Evolutionary conservation across 1,140 invertebrate genomes (phyloP).

Genomic region (Zaprionus tsacasi): DNA sequence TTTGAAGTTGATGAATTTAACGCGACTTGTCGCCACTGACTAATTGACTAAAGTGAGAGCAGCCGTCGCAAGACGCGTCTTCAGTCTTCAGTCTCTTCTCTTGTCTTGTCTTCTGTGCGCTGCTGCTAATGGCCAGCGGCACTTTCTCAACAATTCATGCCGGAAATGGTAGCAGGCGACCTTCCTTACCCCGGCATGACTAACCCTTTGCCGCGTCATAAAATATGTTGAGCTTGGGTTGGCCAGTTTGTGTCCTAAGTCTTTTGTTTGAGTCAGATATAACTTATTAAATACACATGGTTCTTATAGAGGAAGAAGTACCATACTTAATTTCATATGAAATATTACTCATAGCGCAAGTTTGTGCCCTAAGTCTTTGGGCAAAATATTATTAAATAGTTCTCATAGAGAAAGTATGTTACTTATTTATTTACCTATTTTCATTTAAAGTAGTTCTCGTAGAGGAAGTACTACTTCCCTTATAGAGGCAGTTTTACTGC

Average conservation of each 20-base stretch:
- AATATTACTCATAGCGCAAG: too few relatives aligned
- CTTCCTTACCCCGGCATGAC: constrained; percentile 22
- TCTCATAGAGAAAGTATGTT: too few relatives aligned
- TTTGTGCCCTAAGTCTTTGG: too few relatives aligned
- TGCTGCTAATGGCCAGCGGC: constrained; percentile 22
- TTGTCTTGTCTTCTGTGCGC: not conserved
- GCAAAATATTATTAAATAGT: too few relatives aligned
- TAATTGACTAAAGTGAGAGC: constrained; percentile 70
- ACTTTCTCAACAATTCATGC: constrained; percentile 56
- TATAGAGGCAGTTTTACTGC: too few relatives aligned
- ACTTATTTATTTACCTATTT: too few relatives aligned
- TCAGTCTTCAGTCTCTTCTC: not conserved
- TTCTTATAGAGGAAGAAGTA: constrained; percentile 3
- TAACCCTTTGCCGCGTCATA: not conserved
- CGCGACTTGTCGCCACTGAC: constrained; percentile 60
- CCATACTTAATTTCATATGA: too few relatives aligned
- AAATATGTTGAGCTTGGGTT: not conserved
- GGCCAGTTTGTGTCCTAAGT: constrained; percentile 23
- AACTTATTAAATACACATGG: too few relatives aligned
- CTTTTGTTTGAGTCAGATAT: not conserved
- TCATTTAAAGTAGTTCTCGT: not conserved
- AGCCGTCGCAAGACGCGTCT: constrained; percentile 7
- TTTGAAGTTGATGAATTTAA: constrained; percentile 48
- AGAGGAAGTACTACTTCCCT: not conserved
- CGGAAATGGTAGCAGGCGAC: constrained; percentile 57